phyloP scores from a whole-genome alignment of 2,113 vertebrate genomes.

The Ceyx melanurus region DNA sequence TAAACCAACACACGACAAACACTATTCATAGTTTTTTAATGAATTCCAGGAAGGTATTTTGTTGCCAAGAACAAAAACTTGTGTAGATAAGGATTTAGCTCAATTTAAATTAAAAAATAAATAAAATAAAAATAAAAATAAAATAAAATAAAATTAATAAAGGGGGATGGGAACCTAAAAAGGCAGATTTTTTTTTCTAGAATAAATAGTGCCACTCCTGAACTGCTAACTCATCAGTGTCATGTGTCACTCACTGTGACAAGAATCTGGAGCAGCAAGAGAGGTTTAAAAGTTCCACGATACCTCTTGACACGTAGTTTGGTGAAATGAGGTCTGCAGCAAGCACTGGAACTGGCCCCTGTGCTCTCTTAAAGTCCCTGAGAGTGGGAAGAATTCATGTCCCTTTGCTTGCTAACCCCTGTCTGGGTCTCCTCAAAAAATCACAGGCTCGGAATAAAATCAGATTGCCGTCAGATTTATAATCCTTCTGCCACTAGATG shows the following conservation, averaged over 20 bases:
- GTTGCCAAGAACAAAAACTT: too few species aligned
- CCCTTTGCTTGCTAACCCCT: background rate
- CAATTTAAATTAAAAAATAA: too few species aligned
- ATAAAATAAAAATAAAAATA: too few species aligned
- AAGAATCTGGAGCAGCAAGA: background rate
- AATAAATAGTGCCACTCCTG: background rate
- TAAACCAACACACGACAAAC: background rate
- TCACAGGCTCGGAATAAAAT: background rate
- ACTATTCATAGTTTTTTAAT: background rate
- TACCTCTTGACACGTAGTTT: background rate
- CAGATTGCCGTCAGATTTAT: accelerated
- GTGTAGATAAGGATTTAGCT: background rate
- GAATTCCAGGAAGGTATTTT: background rate
- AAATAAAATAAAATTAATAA: too few species aligned
- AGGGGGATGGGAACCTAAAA: background rate
- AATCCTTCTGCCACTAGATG: conserved; percentile 58
- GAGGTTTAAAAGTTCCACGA: background rate
- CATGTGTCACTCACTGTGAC: background rate
- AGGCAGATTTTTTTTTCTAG: background rate
- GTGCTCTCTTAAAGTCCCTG: background rate
- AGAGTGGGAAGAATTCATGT: background rate
- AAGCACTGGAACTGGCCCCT: background rate
- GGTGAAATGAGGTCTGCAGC: background rate
- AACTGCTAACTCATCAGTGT: background rate
- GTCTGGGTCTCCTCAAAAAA: background rate